These are phyloP conservation scores for Frieseomelitta varia DNA, from an alignment of 1,140 invertebrate species.

Conservation along the genomic window DNA sequence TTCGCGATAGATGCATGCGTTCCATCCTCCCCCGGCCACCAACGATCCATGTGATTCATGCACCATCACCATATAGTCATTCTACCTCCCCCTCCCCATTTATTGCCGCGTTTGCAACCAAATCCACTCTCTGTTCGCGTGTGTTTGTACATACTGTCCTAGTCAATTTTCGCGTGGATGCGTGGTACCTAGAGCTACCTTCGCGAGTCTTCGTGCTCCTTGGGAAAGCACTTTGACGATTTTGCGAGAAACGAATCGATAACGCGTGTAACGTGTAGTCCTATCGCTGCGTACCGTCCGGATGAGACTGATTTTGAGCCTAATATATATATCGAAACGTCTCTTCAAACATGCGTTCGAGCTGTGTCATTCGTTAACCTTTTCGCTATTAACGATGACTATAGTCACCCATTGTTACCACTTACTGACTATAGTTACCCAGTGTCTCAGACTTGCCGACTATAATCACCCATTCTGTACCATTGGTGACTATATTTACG, in stretches of 20 bases:
- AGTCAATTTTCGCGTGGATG: not conserved
- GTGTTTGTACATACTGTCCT: not conserved
- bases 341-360: not conserved
- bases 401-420: too few relatives aligned
- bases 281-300: not conserved
- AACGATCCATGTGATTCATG: not conserved
- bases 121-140: not conserved
- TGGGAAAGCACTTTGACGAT: not conserved
- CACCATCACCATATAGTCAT: not conserved
- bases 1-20: constrained; percentile 22
- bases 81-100: not conserved
- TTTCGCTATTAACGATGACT: too few relatives aligned
- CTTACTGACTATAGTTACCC: too few relatives aligned
- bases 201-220: not conserved
- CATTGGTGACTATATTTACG: too few relatives aligned
- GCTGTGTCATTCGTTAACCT: not conserved
- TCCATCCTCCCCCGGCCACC: not conserved
- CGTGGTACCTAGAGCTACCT: not conserved
- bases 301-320: not conserved
- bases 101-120: not conserved
- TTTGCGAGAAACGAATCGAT: not conserved
- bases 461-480: too few relatives aligned
- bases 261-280: not conserved
- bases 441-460: too few relatives aligned
- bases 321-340: not conserved